A percentile compares a stretch with the other conserved stretches of the same genome.
Evolutionary conservation across 2,113 vertebrate genomes (phyloP).

Genomic region (Hemiscyllium ocellatum): DNA sequence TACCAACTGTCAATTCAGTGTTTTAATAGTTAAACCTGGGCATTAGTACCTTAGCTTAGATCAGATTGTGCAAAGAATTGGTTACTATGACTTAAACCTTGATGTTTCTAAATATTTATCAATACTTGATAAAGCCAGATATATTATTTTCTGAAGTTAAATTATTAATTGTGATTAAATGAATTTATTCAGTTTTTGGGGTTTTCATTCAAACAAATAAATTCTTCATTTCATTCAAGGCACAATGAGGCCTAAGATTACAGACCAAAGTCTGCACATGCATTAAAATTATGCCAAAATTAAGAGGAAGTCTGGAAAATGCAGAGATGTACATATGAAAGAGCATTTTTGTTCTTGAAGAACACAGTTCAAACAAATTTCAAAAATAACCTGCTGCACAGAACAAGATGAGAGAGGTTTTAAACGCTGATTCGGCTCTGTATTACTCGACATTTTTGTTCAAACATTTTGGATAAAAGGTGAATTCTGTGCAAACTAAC

Average conservation of each 20-base stretch:
- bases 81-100: not conserved
- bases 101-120: not conserved
- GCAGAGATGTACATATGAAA: conserved; percentile 1
- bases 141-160: not conserved
- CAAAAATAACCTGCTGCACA: not conserved
- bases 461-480: not conserved
- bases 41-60: not conserved
- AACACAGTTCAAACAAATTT: conserved; percentile 18
- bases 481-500: not conserved
- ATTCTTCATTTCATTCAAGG: conserved; percentile 13
- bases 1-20: not conserved
- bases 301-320: not conserved
- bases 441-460: not conserved
- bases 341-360: not conserved
- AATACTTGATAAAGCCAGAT: no score
- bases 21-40: not conserved
- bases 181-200: not conserved
- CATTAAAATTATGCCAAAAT: not conserved
- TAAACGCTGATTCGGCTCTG: not conserved
- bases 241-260: not conserved
- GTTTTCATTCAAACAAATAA: conserved; percentile 16
- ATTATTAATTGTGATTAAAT: not conserved
- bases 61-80: not conserved
- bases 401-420: not conserved
- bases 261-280: not conserved